Conservation (phyloP, 1,140 invertebrate genomes). For the Brachionus plicatilis region DNA sequence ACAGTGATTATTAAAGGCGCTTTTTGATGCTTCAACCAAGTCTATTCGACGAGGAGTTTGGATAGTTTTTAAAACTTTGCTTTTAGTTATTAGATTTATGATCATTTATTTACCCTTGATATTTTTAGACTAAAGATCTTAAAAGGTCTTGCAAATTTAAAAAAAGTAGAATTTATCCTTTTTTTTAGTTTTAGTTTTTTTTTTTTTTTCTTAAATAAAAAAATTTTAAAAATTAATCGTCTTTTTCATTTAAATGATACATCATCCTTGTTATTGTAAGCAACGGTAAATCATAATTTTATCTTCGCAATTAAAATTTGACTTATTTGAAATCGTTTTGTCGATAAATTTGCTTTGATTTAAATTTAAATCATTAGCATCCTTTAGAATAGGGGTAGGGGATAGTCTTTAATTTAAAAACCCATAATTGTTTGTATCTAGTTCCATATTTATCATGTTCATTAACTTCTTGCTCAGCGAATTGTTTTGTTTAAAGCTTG, state of each 20-base stretch:
- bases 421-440: too few species aligned
- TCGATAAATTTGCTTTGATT: too few species aligned
- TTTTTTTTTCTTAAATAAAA: not conserved
- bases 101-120: not conserved
- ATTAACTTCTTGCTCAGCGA: too few species aligned
- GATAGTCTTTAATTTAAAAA: too few species aligned
- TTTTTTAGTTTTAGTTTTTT: not conserved
- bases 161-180: not conserved
- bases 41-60: not conserved
- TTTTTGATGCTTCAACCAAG: not conserved
- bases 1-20: not conserved
- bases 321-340: too few species aligned
- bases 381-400: too few species aligned
- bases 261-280: too few species aligned
- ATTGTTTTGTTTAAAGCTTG: too few species aligned
- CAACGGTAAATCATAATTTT: too few species aligned
- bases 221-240: not conserved
- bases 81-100: not conserved
- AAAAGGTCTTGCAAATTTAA: not conserved
- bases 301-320: too few species aligned
- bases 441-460: too few species aligned
- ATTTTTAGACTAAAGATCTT: not conserved
- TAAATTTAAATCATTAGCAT: too few species aligned
- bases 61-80: constrained; percentile 26
- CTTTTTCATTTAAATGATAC: not conserved